Evolutionary conservation across 2,888 invertebrate genomes (phyloP).

Genomic region (Bombylius discolor): DNA sequence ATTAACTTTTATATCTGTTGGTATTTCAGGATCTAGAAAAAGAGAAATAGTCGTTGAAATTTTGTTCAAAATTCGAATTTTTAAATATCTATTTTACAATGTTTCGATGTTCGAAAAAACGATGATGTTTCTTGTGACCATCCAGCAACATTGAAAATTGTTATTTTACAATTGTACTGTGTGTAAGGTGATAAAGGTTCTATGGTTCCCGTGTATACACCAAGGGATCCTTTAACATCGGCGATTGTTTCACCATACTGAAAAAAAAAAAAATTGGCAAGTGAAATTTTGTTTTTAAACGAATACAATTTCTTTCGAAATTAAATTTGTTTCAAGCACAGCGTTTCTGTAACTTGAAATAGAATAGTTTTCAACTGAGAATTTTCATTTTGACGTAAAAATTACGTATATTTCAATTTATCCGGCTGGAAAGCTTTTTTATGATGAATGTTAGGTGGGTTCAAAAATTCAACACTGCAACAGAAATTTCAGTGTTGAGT

Average conservation of each 20-base stretch:
- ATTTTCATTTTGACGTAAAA: too few relatives aligned
- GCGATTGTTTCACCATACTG: constrained; percentile 24
- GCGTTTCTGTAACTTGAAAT: too few relatives aligned
- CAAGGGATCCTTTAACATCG: constrained; percentile 20
- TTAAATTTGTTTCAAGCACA: background rate
- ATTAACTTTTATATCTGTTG: constrained; percentile 17
- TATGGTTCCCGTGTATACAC: constrained; percentile 23
- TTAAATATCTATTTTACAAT: constrained; percentile 21
- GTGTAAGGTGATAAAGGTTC: constrained; percentile 27
- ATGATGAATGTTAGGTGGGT: too few relatives aligned
- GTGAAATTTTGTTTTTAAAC: too few relatives aligned
- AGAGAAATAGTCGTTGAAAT: background rate
- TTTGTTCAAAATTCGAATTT: too few relatives aligned
- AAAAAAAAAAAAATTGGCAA: background rate
- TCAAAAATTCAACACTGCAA: too few relatives aligned
- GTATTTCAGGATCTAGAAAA: constrained; percentile 26
- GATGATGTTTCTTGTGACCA: constrained; percentile 18
- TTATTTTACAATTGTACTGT: constrained; percentile 23
- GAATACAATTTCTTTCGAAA: too few relatives aligned
- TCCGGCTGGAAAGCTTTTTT: too few relatives aligned
- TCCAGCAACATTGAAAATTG: constrained; percentile 28
- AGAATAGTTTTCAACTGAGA: too few relatives aligned
- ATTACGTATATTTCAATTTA: too few relatives aligned
- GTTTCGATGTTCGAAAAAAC: constrained; percentile 16
- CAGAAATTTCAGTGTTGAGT: too few relatives aligned